phyloP scores from a whole-genome alignment of 2,797 vertebrate species.

The Lacerta bilineata region DNA sequence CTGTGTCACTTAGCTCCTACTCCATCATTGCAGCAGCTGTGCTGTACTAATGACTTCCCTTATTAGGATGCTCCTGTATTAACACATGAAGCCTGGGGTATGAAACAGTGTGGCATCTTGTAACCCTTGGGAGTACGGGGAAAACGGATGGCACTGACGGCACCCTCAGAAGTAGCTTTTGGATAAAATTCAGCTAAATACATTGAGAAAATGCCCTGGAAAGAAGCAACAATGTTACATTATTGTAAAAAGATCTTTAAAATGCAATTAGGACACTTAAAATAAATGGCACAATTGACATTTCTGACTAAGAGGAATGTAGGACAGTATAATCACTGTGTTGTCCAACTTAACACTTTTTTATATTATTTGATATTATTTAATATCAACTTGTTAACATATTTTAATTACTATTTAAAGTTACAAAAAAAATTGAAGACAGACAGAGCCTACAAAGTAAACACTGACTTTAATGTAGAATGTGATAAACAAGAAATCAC shows the following conservation, averaged over 20 bases:
- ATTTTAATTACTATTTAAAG: no score
- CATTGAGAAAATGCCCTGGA: not conserved
- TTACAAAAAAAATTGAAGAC: not conserved
- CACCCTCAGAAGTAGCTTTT: not conserved
- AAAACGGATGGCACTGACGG: constrained; percentile 23
- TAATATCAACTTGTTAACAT: not conserved
- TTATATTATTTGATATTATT: not conserved
- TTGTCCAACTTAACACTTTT: not conserved
- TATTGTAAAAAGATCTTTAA: not conserved
- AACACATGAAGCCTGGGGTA: constrained; percentile 65
- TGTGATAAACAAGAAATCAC: not conserved
- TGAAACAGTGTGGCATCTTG: constrained; percentile 68
- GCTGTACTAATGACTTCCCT: constrained; percentile 77
- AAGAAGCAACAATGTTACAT: not conserved
- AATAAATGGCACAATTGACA: not conserved
- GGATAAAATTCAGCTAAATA: not conserved
- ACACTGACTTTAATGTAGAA: not conserved
- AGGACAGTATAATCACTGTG: not conserved
- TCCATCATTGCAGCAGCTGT: constrained; percentile 78
- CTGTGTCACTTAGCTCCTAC: constrained; percentile 71
- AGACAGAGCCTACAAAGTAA: not conserved
- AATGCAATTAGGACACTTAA: not conserved
- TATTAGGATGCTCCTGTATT: constrained; percentile 69
- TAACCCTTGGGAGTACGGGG: constrained; percentile 51
- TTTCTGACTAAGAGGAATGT: not conserved